Evolutionary conservation across 1,140 invertebrate species (phyloP).

Genomic region (Gryon sp.): DNA sequence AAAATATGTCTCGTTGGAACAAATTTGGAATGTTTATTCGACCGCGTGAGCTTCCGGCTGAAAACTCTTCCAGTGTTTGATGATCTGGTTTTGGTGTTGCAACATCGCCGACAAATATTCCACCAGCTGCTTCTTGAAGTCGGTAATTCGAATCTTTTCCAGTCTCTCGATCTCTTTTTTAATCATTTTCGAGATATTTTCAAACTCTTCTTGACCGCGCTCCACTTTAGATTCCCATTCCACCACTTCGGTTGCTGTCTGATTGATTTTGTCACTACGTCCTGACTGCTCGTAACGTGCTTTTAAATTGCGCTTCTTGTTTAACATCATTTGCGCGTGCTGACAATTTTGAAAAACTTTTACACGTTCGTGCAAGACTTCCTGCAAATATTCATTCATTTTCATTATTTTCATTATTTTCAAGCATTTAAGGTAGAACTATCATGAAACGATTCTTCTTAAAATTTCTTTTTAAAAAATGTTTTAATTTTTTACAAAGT

Average conservation of each 20-base stretch:
- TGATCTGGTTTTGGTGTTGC: slow-evolving; percentile 96
- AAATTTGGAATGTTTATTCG: slow-evolving; percentile 80
- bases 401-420: not conserved
- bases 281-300: slow-evolving; percentile 93
- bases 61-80: slow-evolving; percentile 97
- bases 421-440: too few species aligned
- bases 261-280: slow-evolving; percentile 92
- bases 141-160: slow-evolving; percentile 91
- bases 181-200: slow-evolving; percentile 97
- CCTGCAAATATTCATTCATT: slow-evolving; percentile 78
- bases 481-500: too few species aligned
- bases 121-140: slow-evolving; percentile 94
- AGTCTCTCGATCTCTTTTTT: slow-evolving; percentile 97
- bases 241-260: slow-evolving; percentile 93
- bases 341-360: slow-evolving; percentile 99
- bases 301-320: slow-evolving; percentile 96
- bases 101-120: slow-evolving; percentile 96
- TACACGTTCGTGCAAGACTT: slow-evolving; percentile 98
- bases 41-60: slow-evolving; percentile 94
- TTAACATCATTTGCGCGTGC: slow-evolving; percentile 95
- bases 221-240: slow-evolving; percentile 99
- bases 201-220: slow-evolving; percentile 97
- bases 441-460: too few species aligned
- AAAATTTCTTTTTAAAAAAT: too few species aligned
- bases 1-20: slow-evolving; percentile 58